Evolutionary conservation across 1,140 invertebrate species (phyloP).

Genomic region (Achatina immaculata): DNA sequence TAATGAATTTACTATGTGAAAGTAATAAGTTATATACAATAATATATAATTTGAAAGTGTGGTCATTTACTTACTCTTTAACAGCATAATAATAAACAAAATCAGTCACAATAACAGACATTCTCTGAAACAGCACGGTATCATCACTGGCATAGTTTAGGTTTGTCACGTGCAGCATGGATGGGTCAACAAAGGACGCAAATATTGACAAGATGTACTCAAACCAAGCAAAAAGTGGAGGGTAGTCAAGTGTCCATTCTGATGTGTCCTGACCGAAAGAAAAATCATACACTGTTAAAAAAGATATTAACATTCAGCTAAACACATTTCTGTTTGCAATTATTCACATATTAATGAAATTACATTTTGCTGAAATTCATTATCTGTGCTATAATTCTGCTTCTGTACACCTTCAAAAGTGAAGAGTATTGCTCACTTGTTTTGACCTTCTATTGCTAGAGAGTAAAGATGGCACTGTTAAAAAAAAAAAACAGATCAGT

Average conservation of each 20-base stretch:
- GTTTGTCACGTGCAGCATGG: constrained; percentile 89
- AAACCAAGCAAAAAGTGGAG: constrained; percentile 98
- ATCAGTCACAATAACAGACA: constrained; percentile 91
- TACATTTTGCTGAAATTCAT: too few relatives aligned
- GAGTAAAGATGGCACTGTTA: too few relatives aligned
- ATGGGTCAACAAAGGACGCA: constrained; percentile 85
- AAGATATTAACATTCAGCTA: not conserved
- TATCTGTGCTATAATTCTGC: too few relatives aligned
- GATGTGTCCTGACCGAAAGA: constrained; percentile 81
- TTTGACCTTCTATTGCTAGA: too few relatives aligned
- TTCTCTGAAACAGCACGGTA: constrained; percentile 91
- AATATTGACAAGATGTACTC: constrained; percentile 87
- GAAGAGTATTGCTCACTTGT: too few relatives aligned
- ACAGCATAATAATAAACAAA: constrained; percentile 85
- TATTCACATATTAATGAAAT: too few relatives aligned
- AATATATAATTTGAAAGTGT: too few relatives aligned
- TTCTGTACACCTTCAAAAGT: too few relatives aligned
- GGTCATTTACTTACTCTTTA: constrained; percentile 74
- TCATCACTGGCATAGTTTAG: constrained; percentile 85
- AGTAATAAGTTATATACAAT: too few relatives aligned
- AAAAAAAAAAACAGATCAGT: too few relatives aligned
- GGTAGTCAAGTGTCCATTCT: constrained; percentile 99
- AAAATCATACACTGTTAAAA: not conserved
- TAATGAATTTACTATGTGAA: too few relatives aligned
- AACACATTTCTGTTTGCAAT: not conserved